phyloP scores from a whole-genome alignment of 2,888 invertebrate species.

The Hemithea aestivaria region DNA sequence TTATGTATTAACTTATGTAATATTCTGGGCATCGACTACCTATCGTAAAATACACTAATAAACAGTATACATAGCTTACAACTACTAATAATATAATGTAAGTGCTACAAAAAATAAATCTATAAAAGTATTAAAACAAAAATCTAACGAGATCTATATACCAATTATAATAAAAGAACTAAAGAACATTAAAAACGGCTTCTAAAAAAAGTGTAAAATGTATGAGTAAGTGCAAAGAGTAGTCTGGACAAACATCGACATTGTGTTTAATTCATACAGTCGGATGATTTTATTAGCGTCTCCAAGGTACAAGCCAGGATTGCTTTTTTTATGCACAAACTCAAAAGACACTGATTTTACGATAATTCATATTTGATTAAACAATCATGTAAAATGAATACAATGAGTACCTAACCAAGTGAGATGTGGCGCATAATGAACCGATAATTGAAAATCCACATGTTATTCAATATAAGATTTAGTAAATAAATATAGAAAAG shows the following conservation, averaged over 20 bases:
- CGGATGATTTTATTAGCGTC: no score
- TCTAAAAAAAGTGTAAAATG: background rate
- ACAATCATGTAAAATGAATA: no score
- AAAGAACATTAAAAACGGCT: constrained; percentile 9
- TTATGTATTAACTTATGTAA: constrained; percentile 7
- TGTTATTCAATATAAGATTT: no score
- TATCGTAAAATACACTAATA: constrained; percentile 7
- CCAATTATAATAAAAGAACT: constrained; percentile 23
- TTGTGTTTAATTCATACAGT: no score
- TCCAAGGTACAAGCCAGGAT: no score
- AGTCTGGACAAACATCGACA: constrained; percentile 1
- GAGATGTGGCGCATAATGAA: no score
- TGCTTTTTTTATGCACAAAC: no score
- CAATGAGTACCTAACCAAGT: no score
- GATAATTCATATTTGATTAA: no score
- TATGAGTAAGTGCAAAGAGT: background rate
- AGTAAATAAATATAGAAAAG: no score
- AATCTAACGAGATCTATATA: constrained; percentile 32
- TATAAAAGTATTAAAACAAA: constrained; percentile 22
- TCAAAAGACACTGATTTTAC: no score
- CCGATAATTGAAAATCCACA: no score
- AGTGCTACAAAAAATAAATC: constrained; percentile 19
- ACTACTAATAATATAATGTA: constrained; percentile 14
- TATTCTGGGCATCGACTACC: constrained; percentile 6
- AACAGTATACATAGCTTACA: constrained; percentile 15